phyloP scores from a whole-genome alignment of 92 coral and sea anemone species.

The Actinostola sp. region DNA sequence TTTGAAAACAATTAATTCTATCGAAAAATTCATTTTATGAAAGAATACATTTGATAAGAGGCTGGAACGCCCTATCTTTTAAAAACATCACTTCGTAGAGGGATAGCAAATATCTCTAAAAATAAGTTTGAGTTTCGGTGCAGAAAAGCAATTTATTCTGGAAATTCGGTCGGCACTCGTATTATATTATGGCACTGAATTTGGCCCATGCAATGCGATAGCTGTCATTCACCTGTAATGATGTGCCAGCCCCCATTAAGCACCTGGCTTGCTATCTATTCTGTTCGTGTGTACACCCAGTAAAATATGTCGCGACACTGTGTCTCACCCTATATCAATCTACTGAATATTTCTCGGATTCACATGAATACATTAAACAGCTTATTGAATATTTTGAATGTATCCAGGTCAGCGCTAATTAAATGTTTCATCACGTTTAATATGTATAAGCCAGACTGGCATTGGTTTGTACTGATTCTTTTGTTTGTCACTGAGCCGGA shows the following conservation, averaged over 20 bases:
- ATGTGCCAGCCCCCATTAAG: not conserved
- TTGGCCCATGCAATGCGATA: too few relatives aligned
- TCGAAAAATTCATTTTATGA: not conserved
- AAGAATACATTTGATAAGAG: not conserved
- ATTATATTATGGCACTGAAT: too few relatives aligned
- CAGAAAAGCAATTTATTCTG: too few relatives aligned
- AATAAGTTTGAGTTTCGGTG: too few relatives aligned
- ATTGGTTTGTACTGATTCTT: not conserved
- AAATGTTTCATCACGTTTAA: constrained; percentile 13
- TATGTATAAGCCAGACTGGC: not conserved
- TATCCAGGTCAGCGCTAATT: constrained; percentile 18
- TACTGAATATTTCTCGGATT: constrained; percentile 2
- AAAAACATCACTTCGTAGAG: not conserved
- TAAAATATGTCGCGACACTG: not conserved
- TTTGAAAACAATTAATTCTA: not conserved
- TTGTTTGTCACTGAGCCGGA: constrained; percentile 25
- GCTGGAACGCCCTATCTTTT: not conserved
- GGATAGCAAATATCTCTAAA: too few relatives aligned
- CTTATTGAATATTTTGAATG: constrained; percentile 10
- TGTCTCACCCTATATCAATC: constrained; percentile 15
- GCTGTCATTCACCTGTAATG: not conserved
- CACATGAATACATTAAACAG: constrained; percentile 9
- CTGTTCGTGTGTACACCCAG: not conserved
- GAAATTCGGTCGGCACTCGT: too few relatives aligned
- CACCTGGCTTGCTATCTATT: constrained; percentile 1